Conservation (phyloP, 2,888 invertebrate species). For the Taphrorychus bicolor region DNA sequence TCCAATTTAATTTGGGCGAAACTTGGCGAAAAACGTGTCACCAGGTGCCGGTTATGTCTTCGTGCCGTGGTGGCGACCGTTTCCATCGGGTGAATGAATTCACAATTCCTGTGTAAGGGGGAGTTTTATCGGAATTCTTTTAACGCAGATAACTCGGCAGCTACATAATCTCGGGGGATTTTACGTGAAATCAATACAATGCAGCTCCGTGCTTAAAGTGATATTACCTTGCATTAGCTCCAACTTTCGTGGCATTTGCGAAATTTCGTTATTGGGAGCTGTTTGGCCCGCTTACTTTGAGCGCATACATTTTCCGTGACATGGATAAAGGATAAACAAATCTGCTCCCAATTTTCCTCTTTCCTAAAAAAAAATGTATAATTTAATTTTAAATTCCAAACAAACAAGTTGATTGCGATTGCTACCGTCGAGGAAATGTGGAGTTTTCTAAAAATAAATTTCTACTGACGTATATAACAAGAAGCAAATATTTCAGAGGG, state of each 20-base stretch:
- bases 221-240: slow-evolving; percentile 26
- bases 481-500: slow-evolving; percentile 3
- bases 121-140: neutral
- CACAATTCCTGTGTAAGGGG: neutral
- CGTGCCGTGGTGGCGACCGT: neutral
- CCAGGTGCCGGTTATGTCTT: slow-evolving; percentile 1
- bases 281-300: neutral
- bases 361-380: no score
- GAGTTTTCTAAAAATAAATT: neutral
- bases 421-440: no score
- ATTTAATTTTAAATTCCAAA: no score
- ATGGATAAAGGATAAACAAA: neutral
- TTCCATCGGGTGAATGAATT: neutral
- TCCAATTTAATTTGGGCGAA: slow-evolving; percentile 9
- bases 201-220: slow-evolving; percentile 24
- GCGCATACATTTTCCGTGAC: neutral
- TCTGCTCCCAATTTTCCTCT: neutral
- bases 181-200: slow-evolving; percentile 27
- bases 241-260: slow-evolving; percentile 12
- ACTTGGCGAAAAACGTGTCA: slow-evolving; percentile 9
- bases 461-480: neutral
- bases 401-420: no score
- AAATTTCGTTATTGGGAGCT: slow-evolving; percentile 8
- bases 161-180: slow-evolving; percentile 8
- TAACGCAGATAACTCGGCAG: neutral